These are phyloP conservation scores for Corythornis madagascariensis DNA, from an alignment of 2,113 vertebrate genomes.

Conservation along the genomic window DNA sequence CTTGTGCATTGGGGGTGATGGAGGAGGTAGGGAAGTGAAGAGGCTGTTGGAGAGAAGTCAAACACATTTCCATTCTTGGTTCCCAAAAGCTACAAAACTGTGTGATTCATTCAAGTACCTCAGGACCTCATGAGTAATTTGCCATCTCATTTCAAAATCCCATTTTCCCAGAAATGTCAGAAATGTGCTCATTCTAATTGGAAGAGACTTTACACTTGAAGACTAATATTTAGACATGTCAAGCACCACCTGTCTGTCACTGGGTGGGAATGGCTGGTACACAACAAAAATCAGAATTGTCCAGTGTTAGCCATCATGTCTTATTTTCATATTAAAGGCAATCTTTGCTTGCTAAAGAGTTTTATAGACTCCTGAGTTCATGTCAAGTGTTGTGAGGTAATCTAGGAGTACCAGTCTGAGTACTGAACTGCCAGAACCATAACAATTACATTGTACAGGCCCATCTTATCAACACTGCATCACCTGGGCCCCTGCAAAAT, in stretches of 20 bases:
- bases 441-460: not conserved
- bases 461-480: not conserved
- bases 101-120: not conserved
- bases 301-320: not conserved
- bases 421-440: not conserved
- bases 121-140: not conserved
- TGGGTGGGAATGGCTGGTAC: not conserved
- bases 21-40: not conserved
- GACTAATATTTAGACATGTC: not conserved
- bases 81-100: not conserved
- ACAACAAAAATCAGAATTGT: not conserved
- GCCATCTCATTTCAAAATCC: not conserved
- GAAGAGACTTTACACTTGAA: not conserved
- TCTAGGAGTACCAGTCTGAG: not conserved
- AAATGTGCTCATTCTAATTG: not conserved
- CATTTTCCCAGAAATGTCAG: not conserved
- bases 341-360: not conserved
- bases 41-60: not conserved
- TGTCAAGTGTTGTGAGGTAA: not conserved
- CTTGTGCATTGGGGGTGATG: rapidly evolving
- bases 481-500: not conserved
- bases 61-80: not conserved
- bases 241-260: not conserved
- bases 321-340: not conserved
- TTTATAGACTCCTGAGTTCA: not conserved